A percentile compares a stretch with the other conserved stretches of the same genome.
Conservation (phyloP, 53 echinoderm and acorn worm species). For the Mesocentrotus franciscanus region DNA sequence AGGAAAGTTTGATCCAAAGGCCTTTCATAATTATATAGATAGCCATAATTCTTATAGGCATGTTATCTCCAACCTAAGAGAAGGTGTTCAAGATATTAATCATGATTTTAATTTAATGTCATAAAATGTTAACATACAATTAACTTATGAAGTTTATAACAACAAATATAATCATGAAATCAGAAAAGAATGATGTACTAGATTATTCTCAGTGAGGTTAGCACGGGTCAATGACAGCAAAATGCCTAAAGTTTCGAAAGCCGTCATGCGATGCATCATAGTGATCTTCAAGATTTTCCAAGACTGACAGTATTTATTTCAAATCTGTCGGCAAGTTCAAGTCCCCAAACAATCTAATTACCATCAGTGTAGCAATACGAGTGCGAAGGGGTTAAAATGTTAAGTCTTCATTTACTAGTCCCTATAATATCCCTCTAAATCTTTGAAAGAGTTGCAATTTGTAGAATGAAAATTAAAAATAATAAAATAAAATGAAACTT, state of each 20-base stretch:
- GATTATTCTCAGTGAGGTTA: too few relatives aligned
- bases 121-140: background rate
- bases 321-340: too few relatives aligned
- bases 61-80: too few relatives aligned
- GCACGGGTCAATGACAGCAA: background rate
- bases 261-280: background rate
- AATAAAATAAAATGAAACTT: too few relatives aligned
- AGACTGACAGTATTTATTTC: background rate
- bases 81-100: too few relatives aligned
- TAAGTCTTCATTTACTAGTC: background rate
- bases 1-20: too few relatives aligned
- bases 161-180: background rate
- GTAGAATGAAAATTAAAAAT: too few relatives aligned
- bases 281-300: conserved; percentile 15
- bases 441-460: background rate
- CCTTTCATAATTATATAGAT: too few relatives aligned
- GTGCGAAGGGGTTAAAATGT: background rate
- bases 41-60: too few relatives aligned
- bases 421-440: background rate
- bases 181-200: background rate
- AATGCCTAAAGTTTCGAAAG: background rate
- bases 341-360: too few relatives aligned
- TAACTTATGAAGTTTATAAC: background rate
- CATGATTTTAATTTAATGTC: too few relatives aligned
- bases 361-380: too few relatives aligned